Base-by-base conservation (phyloP, 2,797 vertebrate genomes). In the Clamator glandarius region DNA sequence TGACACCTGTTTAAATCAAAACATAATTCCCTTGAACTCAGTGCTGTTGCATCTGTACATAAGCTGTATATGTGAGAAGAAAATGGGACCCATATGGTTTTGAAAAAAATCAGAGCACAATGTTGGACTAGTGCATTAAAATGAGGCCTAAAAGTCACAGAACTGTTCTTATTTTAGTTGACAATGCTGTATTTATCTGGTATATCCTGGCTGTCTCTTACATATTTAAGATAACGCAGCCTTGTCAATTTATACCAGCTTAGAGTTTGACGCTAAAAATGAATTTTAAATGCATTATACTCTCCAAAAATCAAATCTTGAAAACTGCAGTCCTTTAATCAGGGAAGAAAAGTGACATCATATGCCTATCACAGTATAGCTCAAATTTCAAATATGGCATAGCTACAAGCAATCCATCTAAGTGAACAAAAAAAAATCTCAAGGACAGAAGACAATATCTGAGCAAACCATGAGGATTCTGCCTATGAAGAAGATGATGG, bases 1-100 rank as follows among this genome's bases (percentile, higher is more conserved):
- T 91, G 94, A 89, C 87, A 96, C 89, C 93, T 95, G 96, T 78
- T 93, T 91, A 93, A 95, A 96, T 95, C 93, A 94, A 95, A 95
- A 84, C 91, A 91, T 55, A 91, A 10, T 59, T 96, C 82, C 66
- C 59, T 4, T 94, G 91, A 94, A 91, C 87, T 82, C 89, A 50
- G 69, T 82, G 85, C 54, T 78, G 69, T 19, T 91, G 73, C 73
- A 70, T 95, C 85, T 75, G 76, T 55, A 73, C 7, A 7, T 81
- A 84, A 89, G 80, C 66, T 74, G 50, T 78, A 31, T 31, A 92
- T 63, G 89, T 76, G 89, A 95, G 89, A 81, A 85, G 92, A 93
- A 95, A 96, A 96, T 95, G 87, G 92, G 89, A 92, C 66, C 83
- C 92, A 95, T 86, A 92, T 94, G 93, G 80, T 33, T 78, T 62